These are phyloP conservation scores for Gadopsis marmoratus DNA, from an alignment of 2,797 vertebrate species.

Conservation along the genomic window DNA sequence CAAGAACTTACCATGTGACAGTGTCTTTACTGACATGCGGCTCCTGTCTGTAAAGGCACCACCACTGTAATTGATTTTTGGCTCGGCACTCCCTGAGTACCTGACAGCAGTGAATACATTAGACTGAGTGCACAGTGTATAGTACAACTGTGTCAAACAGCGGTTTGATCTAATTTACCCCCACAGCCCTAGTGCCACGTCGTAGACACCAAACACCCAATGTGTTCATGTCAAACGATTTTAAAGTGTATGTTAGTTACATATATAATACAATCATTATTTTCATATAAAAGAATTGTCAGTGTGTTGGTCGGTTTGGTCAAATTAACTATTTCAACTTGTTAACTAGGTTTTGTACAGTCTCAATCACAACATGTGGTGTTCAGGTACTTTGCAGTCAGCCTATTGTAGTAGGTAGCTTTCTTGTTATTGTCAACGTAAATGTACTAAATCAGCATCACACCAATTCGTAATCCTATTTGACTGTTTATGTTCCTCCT, in stretches of 20 bases:
- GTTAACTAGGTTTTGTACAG: background rate
- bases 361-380: background rate
- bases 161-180: background rate
- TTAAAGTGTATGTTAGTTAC: background rate
- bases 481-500: background rate
- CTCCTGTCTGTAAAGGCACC: conserved; percentile 38
- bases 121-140: background rate
- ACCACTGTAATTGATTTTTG: conserved; percentile 48
- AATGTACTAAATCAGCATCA: background rate
- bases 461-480: too few species aligned
- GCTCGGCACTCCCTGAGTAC: conserved; percentile 13
- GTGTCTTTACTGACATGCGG: conserved; percentile 44
- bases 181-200: background rate
- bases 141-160: conserved; percentile 1
- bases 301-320: background rate
- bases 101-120: conserved; percentile 22
- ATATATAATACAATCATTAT: background rate
- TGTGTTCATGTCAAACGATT: background rate
- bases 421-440: background rate
- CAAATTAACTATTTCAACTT: background rate
- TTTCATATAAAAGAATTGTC: background rate
- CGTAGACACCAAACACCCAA: background rate
- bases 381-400: background rate
- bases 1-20: conserved; percentile 23
- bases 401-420: background rate